Evolutionary conservation across 2,797 vertebrate species (phyloP).

Genomic region (Dromococcyx pavoninus): DNA sequence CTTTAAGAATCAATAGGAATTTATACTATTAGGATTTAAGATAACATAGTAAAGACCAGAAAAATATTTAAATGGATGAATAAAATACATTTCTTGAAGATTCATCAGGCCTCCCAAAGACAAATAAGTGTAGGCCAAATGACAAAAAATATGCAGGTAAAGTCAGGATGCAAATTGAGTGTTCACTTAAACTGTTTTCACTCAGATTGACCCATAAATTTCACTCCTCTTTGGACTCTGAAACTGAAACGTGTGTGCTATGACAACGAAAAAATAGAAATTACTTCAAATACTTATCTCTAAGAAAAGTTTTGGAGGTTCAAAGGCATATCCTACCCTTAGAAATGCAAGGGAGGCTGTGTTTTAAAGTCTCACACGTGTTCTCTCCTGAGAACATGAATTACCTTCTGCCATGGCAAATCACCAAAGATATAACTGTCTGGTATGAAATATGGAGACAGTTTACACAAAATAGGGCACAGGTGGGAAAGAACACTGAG

Average conservation of each 20-base stretch:
- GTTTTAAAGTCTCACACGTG: background rate
- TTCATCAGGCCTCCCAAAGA: background rate
- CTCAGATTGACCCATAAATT: background rate
- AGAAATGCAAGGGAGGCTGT: background rate
- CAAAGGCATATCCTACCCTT: background rate
- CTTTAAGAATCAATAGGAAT: background rate
- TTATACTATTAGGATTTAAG: background rate
- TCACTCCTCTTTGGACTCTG: background rate
- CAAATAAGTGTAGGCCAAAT: background rate
- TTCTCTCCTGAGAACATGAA: background rate
- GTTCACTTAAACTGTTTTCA: background rate
- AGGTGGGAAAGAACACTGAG: background rate
- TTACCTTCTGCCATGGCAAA: background rate
- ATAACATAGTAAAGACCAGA: background rate
- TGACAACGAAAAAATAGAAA: background rate
- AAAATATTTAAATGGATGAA: background rate
- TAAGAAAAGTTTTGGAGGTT: background rate
- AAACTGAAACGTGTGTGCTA: background rate
- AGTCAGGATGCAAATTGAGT: background rate
- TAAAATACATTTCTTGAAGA: background rate
- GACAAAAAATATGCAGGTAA: background rate
- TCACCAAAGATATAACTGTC: background rate
- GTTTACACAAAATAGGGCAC: background rate
- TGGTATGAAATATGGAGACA: background rate
- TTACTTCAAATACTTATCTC: background rate